Percentiles rank a stretch among this genome's conserved stretches.
Conservation (phyloP, 2,113 vertebrate genomes). For the Tachycineta bicolor region DNA sequence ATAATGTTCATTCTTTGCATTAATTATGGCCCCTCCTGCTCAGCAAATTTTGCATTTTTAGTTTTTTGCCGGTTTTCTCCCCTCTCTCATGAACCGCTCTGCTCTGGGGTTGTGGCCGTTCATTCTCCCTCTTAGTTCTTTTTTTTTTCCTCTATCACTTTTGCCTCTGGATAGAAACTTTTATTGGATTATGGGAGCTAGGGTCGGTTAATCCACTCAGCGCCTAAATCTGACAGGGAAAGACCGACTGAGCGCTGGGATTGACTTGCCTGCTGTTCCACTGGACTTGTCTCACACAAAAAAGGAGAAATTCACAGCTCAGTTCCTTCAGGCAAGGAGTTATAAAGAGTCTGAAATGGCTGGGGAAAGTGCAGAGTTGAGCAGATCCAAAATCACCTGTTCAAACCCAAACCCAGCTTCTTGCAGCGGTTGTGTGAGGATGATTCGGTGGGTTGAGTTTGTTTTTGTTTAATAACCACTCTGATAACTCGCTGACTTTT, state of each 20-base stretch:
- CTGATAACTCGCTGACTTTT: background rate
- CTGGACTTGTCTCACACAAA: background rate
- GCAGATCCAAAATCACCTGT: background rate
- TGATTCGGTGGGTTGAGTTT: background rate
- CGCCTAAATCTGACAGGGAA: background rate
- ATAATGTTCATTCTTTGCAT: conserved; percentile 22
- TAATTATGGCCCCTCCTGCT: background rate
- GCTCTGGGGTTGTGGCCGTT: background rate
- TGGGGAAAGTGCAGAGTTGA: background rate
- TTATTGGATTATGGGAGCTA: background rate
- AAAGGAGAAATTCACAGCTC: background rate
- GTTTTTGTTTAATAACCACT: background rate
- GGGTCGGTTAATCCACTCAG: background rate
- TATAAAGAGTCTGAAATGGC: background rate
- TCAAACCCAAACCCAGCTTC: too few relatives aligned
- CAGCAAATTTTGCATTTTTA: background rate
- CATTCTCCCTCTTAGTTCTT: background rate
- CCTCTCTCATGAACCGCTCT: background rate
- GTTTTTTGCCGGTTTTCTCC: background rate
- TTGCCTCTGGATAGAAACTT: background rate
- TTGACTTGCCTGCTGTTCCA: background rate
- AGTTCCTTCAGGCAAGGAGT: background rate
- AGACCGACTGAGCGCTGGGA: background rate
- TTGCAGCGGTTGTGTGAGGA: background rate
- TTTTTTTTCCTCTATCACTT: background rate